A percentile compares a stretch with the other conserved stretches of the same genome.
Conservation (phyloP, 2,888 invertebrate species). For the Polietes domitor region DNA sequence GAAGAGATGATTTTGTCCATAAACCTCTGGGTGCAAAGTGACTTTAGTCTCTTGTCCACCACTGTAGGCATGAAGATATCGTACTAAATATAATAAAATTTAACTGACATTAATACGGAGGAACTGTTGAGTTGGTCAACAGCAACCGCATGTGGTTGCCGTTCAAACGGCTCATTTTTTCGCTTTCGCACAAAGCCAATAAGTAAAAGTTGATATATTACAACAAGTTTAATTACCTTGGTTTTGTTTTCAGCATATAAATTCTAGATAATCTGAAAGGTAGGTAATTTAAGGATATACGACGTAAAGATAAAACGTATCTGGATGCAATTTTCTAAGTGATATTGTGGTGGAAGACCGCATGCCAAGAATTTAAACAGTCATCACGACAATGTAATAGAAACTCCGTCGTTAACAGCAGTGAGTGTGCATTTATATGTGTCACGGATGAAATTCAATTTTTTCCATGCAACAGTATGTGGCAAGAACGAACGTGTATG, state of each 20-base stretch:
- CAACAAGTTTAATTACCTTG: not conserved
- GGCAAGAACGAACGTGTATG: slow-evolving; percentile 14
- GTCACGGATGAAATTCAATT: slow-evolving; percentile 4
- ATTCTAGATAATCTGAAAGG: not conserved
- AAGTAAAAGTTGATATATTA: not conserved
- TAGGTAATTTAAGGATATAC: no score
- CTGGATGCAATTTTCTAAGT: no score
- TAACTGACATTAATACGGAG: slow-evolving; percentile 53
- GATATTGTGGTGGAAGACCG: no score
- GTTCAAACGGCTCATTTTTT: slow-evolving; percentile 27
- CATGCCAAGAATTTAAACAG: no score
- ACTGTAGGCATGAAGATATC: not conserved
- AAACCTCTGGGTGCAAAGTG: no score
- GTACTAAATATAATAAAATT: slow-evolving; percentile 47
- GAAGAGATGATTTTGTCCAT: no score
- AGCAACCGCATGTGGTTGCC: not conserved
- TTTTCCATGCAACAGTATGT: slow-evolving; percentile 43
- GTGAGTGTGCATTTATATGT: slow-evolving; percentile 21
- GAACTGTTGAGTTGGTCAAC: not conserved
- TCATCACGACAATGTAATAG: not conserved
- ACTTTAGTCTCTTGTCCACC: not conserved
- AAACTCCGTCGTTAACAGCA: not conserved
- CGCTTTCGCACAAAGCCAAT: not conserved
- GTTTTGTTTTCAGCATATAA: not conserved
- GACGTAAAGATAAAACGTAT: no score